A percentile compares a stretch with the other conserved stretches of the same genome.
These are phyloP conservation scores for Fistularia commersonii DNA, from an alignment of 2,797 vertebrate species.

Conservation along the genomic window DNA sequence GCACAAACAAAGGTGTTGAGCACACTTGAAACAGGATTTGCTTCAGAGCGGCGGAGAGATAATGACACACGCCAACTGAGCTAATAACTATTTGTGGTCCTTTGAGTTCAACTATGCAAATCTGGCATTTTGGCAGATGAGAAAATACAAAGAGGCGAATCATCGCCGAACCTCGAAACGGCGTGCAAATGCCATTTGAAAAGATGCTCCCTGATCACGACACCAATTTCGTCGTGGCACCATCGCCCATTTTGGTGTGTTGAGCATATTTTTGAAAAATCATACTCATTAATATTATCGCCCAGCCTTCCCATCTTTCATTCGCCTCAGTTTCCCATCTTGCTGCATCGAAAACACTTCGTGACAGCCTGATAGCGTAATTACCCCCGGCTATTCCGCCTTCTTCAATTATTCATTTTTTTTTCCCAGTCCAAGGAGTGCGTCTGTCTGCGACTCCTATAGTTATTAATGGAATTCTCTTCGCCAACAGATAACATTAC, in stretches of 20 bases:
- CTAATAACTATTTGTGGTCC: conserved; percentile 27
- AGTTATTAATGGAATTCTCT: conserved; percentile 37
- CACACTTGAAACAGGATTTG: conserved; percentile 8
- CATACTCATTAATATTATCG: conserved; percentile 4
- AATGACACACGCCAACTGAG: conserved; percentile 13
- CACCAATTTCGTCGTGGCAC: conserved; percentile 6
- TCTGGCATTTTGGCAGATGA: conserved; percentile 60
- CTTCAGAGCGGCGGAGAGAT: not conserved
- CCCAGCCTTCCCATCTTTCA: conserved; percentile 5
- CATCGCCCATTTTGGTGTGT: conserved; percentile 9
- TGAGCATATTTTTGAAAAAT: conserved; percentile 8
- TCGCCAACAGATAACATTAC: conserved; percentile 34
- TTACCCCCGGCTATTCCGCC: conserved; percentile 13
- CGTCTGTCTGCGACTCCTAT: conserved; percentile 30
- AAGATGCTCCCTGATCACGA: conserved; percentile 7
- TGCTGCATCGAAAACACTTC: not conserved
- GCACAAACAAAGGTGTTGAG: not conserved
- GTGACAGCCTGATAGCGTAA: conserved; percentile 17
- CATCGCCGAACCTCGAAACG: conserved; percentile 34
- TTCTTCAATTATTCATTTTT: conserved; percentile 32
- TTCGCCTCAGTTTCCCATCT: conserved; percentile 4
- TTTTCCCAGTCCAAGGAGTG: not conserved
- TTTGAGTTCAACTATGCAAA: conserved; percentile 61
- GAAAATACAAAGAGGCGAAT: conserved; percentile 49
- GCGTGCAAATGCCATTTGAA: conserved; percentile 42